phyloP scores from a whole-genome alignment of 1,140 invertebrate species.

The Ips typographus region DNA sequence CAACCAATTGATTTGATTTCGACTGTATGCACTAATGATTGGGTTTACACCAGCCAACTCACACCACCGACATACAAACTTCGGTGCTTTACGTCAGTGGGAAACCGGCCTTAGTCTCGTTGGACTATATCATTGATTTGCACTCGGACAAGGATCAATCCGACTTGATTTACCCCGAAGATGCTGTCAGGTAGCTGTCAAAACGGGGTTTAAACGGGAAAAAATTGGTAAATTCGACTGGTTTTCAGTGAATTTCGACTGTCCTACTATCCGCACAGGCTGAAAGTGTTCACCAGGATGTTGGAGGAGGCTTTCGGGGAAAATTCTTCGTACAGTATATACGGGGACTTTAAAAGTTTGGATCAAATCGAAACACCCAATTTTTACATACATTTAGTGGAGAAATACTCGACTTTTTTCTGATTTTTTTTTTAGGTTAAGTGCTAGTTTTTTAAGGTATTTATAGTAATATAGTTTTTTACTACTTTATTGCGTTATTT shows the following conservation, averaged over 20 bases:
- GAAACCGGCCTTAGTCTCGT: slow-evolving; percentile 69
- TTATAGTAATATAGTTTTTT: slow-evolving; percentile 8
- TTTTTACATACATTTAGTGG: slow-evolving; percentile 82
- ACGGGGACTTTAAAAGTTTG: slow-evolving; percentile 77
- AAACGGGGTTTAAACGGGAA: not conserved
- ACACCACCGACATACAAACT: slow-evolving; percentile 78
- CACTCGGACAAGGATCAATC: slow-evolving; percentile 37
- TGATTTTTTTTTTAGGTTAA: not conserved
- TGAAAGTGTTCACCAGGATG: slow-evolving; percentile 70
- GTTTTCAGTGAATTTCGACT: slow-evolving; percentile 74
- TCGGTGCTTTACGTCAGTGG: slow-evolving; percentile 76
- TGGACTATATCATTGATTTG: slow-evolving; percentile 74
- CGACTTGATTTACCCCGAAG: slow-evolving; percentile 36
- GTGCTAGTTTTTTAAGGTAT: slow-evolving; percentile 7
- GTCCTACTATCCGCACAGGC: slow-evolving; percentile 81
- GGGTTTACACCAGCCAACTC: slow-evolving; percentile 63
- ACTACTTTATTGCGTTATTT: not conserved
- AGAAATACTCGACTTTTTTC: slow-evolving; percentile 57
- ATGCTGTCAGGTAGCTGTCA: slow-evolving; percentile 40
- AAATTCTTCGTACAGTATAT: slow-evolving; percentile 67
- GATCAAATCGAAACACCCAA: slow-evolving; percentile 65
- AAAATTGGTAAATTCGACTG: not conserved
- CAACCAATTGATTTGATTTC: not conserved
- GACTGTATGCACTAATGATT: no score
- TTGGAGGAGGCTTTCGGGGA: slow-evolving; percentile 71